Percentiles rank a stretch among this genome's conserved stretches.
Evolutionary conservation across 2,113 vertebrate species (phyloP).

Genomic region (Protobothrops mucrosquamatus): DNA sequence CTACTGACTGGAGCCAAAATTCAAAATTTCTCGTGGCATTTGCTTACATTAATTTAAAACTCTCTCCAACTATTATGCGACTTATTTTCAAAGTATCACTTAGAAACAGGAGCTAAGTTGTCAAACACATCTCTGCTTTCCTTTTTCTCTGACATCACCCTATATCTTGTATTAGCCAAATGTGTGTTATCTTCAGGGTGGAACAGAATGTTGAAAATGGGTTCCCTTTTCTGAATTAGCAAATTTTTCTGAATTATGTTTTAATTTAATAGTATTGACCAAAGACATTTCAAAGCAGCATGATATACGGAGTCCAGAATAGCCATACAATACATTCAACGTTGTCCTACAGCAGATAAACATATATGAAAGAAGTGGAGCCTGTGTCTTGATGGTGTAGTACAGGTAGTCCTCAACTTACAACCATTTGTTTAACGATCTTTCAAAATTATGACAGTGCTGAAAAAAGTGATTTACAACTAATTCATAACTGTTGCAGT

Average conservation of each 20-base stretch:
- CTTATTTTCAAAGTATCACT: not conserved
- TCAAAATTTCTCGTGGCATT: not conserved
- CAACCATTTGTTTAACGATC: not conserved
- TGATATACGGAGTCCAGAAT: not conserved
- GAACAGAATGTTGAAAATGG: not conserved
- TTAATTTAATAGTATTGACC: not conserved
- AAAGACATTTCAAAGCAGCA: not conserved
- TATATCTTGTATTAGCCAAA: not conserved
- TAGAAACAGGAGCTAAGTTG: not conserved
- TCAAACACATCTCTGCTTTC: not conserved
- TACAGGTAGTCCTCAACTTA: not conserved
- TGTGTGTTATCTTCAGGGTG: not conserved
- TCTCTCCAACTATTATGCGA: not conserved
- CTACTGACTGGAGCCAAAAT: not conserved
- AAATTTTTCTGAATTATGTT: not conserved
- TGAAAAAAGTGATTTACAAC: not conserved
- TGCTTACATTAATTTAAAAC: not conserved
- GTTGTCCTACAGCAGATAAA: not conserved
- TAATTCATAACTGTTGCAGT: not conserved
- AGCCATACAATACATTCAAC: not conserved
- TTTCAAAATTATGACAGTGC: not conserved
- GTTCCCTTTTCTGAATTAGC: not conserved
- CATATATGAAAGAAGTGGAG: not conserved
- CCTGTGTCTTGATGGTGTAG: not conserved
- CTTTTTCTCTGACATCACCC: not conserved